Evolutionary conservation across 2,113 vertebrate genomes (phyloP), one percentile per base, ranked within the genome.

Genomic region (Okapia johnstoni): DNA sequence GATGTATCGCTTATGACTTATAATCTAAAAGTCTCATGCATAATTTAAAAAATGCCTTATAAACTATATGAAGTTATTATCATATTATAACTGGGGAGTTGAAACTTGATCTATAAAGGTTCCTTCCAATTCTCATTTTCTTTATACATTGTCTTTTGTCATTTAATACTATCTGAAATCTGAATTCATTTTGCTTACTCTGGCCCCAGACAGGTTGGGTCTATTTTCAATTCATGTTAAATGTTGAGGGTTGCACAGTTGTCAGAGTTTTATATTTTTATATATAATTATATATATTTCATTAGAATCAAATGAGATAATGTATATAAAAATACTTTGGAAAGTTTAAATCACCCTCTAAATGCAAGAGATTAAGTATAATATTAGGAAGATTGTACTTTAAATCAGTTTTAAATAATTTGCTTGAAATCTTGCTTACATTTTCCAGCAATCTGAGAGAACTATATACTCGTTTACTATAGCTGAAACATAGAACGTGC

Each of bases 401-500:
- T 96, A 90, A 98, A 91, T 92, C 58, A 85, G 52, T 85, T 94
- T 85, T 84, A 96, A 94, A 94, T 88, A 96, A 94, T 90, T 88
- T 96, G 48, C 50, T 96, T 97, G 90, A 96, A 97, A 94, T 93
- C 58, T 97, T 57, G 77, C 73, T 96, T 77, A 91, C 96, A 77
- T 97, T 97, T 97, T 94, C 93, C 88, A 97, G 92, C 86, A 86
- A 70, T 94, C 92, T 96, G 63, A 83, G 57, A 89, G 70, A 97
- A 96, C 95, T 94, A 48, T 63, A 94, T 63, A 86, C 60, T 48
- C 88, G 14, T 96, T 91, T 83, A 61, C 91, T 93, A 85, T 76
- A 86, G 73, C 88, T 91, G 85, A 96, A 96, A 95, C 90, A 97
- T 94, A 98, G 88, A 95, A 96, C 91, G 94, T 95, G 80, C 95